phyloP scores from a whole-genome alignment of 2,797 vertebrate species.

The Lates japonicus region DNA sequence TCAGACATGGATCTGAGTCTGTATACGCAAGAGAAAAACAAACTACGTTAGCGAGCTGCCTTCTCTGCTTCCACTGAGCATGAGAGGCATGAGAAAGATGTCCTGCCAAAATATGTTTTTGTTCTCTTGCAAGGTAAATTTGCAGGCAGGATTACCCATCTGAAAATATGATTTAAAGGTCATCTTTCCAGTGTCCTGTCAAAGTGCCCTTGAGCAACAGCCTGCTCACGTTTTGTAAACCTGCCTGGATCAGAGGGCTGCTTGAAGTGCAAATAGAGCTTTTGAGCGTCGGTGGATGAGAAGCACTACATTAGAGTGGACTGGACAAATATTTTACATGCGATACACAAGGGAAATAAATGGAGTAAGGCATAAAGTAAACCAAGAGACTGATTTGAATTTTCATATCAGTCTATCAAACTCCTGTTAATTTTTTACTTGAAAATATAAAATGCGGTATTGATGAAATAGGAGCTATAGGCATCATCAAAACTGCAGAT shows the following conservation, averaged over 20 bases:
- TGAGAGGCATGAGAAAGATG: neutral
- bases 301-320: neutral
- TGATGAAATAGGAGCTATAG: neutral
- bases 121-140: slow-evolving; percentile 1
- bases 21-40: slow-evolving; percentile 11
- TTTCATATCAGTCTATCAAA: too few species aligned
- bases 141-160: too few species aligned
- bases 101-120: too few species aligned
- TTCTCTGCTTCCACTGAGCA: neutral
- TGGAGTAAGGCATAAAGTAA: neutral
- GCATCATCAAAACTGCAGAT: neutral
- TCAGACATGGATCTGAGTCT: slow-evolving; percentile 11
- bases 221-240: neutral
- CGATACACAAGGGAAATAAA: neutral
- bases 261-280: slow-evolving; percentile 33
- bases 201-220: neutral
- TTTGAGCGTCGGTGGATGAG: slow-evolving; percentile 16
- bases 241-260: slow-evolving; percentile 1
- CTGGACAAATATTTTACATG: slow-evolving; percentile 51
- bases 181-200: neutral
- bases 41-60: neutral
- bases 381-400: neutral
- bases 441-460: neutral
- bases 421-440: neutral
- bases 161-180: neutral